Evolutionary conservation across 2,113 vertebrate genomes (phyloP), one percentile per base, ranked within the genome.

Genomic region (Lophius piscatorius): DNA sequence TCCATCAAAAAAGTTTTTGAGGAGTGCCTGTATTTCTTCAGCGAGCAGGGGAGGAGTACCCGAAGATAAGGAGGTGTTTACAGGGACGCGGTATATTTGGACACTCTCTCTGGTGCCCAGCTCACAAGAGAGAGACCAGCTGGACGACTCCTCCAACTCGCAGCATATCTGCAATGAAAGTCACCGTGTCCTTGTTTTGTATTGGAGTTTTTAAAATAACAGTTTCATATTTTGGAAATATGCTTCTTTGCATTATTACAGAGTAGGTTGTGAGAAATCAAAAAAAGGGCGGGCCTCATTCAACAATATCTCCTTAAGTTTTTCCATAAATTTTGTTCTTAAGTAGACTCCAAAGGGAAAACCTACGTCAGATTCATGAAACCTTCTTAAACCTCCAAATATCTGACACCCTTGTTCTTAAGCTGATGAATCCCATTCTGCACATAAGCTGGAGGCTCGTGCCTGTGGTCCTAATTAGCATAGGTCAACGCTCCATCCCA

Each of bases 121-220:
- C 64, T 93, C 72, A 29, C 92, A 55, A 92, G 87, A 85, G 81
- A 93, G 73, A 89, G 51, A 77, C 84, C 82, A 94, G 64, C 80
- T 94, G 58, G 91, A 93, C 62, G 89, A 90, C 72, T 96, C 94
- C 75, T 95, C 94, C 52, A 98, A 81, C 72, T 95, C 94, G 35
- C 93, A 94, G 82, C 94, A 97, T 18, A 98, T 93, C 96, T 98
- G 68, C 36, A 86, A 80, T 40, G 9, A 82, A 21, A 83, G 46
- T 65, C 81, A 26, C 51, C 9, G 6, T 12, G n/a, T n/a, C n/a
- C n/a, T n/a, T n/a, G n/a, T 28, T 28, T 28, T 12, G 18, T 3
- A 48, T 54, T 28, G 41, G 0, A 17, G 4, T 22, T 34, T 38
- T 41, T 9, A 6, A 47, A 41, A 11, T 9, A 21, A 36, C 12